phyloP scores from a whole-genome alignment of 2,888 invertebrate species.

The Watsonalla binaria region DNA sequence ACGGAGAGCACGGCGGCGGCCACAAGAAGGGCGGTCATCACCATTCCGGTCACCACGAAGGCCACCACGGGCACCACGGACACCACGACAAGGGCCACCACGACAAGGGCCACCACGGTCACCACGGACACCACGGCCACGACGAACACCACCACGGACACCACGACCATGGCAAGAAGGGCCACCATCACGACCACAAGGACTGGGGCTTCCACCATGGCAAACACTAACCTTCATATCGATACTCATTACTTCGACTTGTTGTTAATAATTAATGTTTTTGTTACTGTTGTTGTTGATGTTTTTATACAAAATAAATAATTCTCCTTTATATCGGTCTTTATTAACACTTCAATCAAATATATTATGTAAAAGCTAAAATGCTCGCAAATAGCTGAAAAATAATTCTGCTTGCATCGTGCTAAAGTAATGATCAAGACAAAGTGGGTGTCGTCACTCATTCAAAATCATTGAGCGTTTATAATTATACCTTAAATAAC shows the following conservation, averaged over 20 bases:
- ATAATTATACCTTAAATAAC: no score
- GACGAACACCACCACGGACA: conserved; percentile 86
- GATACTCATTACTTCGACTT: conserved; percentile 22
- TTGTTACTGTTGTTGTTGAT: conserved; percentile 53
- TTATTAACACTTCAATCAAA: no score
- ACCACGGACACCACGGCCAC: conserved; percentile 88
- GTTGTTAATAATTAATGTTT: conserved; percentile 45
- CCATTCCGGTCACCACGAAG: conserved; percentile 87
- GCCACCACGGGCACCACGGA: conserved; percentile 87
- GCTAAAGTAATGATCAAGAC: no score
- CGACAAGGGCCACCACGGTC: conserved; percentile 88
- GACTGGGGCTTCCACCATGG: conserved; percentile 83
- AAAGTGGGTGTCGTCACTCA: no score
- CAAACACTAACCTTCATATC: conserved; percentile 55
- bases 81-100: conserved; percentile 89
- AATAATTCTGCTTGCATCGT: no score
- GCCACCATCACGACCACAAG: conserved; percentile 85
- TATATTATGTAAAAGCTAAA: no score
- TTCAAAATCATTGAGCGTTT: no score
- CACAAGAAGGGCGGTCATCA: conserved; percentile 90
- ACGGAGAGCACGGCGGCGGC: conserved; percentile 84
- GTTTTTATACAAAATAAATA: conserved; percentile 57
- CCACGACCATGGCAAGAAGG: conserved; percentile 87
- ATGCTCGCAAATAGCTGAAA: no score
- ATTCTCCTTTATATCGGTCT: conserved; percentile 12